Evolutionary conservation across 2,113 vertebrate genomes (phyloP).

Genomic region (Pycnonotus jocosus): DNA sequence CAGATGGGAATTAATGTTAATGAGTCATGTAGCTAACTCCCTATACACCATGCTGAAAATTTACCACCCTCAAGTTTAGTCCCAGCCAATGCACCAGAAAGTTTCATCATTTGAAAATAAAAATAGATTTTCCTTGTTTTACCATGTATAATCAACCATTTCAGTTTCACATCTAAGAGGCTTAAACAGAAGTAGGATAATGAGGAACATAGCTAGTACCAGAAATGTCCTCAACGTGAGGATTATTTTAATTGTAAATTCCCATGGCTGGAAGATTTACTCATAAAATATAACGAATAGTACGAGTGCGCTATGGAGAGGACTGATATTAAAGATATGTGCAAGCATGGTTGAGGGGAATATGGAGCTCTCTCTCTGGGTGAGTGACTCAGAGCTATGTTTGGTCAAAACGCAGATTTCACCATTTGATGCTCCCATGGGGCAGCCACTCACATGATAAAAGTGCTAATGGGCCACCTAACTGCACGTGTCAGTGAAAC

Average conservation of each 20-base stretch:
- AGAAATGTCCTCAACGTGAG: neutral
- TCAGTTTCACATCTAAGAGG: slow-evolving; percentile 10
- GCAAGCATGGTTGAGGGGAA: neutral
- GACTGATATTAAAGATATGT: neutral
- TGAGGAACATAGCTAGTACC: neutral
- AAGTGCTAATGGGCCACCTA: neutral
- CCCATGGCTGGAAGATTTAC: neutral
- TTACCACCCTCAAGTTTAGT: slow-evolving; percentile 51
- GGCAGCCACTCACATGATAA: neutral
- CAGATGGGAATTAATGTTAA: slow-evolving; percentile 68
- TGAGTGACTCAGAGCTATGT: neutral
- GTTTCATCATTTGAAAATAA: slow-evolving; percentile 18
- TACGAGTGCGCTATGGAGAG: neutral
- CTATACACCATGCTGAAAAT: neutral
- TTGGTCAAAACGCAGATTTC: neutral
- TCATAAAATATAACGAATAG: neutral
- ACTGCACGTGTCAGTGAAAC: neutral
- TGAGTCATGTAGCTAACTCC: slow-evolving; percentile 58
- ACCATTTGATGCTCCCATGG: neutral
- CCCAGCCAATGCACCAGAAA: slow-evolving; percentile 27
- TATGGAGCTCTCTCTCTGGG: neutral
- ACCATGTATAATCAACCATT: neutral
- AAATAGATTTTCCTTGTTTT: slow-evolving; percentile 34
- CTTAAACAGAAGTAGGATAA: neutral
- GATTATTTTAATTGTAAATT: slow-evolving; percentile 44